Conservation (phyloP, 2,113 vertebrate species). For the Rattus norvegicus region GRCr8 NC_086037.1:35342501-35343000, state of each 20-base stretch:
- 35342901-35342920: too few relatives aligned
- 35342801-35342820: neutral
- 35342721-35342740: too few relatives aligned
- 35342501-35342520: neutral
- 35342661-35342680: neutral
- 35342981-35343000: neutral
- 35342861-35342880: neutral
- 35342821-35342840: neutral
- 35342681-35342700: constrained; percentile 31
- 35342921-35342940: too few relatives aligned
- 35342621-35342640: constrained; percentile 2
- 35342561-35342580: neutral
- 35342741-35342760: too few relatives aligned
- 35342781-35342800: too few relatives aligned
- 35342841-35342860: neutral
- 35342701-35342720: too few relatives aligned
- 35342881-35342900: neutral
- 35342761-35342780: too few relatives aligned
- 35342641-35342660: neutral
- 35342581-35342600: neutral
- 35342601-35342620: constrained; percentile 24
- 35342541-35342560: neutral
- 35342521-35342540: neutral
- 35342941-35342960: neutral
- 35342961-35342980: neutral